Evolutionary conservation across 1,140 invertebrate species (phyloP), one percentile per base, ranked within the genome.

Genomic region (Heterodera carotae): DNA sequence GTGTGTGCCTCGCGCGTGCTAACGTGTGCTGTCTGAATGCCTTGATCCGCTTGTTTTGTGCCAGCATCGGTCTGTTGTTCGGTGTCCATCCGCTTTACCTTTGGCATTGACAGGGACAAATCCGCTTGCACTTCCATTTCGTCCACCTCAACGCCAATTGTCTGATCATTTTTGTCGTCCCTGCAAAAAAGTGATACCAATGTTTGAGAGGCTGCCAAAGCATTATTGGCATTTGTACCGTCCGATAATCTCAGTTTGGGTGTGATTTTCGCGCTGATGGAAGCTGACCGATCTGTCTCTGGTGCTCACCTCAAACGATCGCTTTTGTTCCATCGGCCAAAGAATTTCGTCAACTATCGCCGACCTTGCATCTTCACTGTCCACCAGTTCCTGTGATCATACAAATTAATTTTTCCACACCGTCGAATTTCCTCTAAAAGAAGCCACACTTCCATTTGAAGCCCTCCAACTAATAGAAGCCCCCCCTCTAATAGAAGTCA

Each of bases 141-240:
- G 39, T 78, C 79, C 29, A 75, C 7, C 36, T 80, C 71, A 27
- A 77, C 25, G n/a, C 71, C 72, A 43, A 77, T 48, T n/a, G 85
- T 86, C 74, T 86, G 85, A 15, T 82, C 77, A 18, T 71, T 68
- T 69, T 87, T 84, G 59, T 85, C 85, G 48, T 87, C 81, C 18
- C 84, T 85, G 53, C 69, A 85, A 76, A 68, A 56, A 3, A 15
- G 4, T 53, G 29, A 34, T 25, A 73, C 27, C n/a, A 60, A 5
- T 74, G 25, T 33, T 31, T n/a, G n/a, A n/a, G n/a, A n/a, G n/a
- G n/a, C n/a, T n/a, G n/a, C n/a, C n/a, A 43, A 43, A 43, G 2
- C 7, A 43, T 31, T 27, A n/a, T n/a, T n/a, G n/a, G n/a, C n/a
- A 36, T 25, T 27, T 39, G 36, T 72, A 88, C 85, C 39, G 75